These are phyloP conservation scores for Lysandra coridon DNA, from an alignment of 2,888 invertebrate species.

Conservation along the genomic window DNA sequence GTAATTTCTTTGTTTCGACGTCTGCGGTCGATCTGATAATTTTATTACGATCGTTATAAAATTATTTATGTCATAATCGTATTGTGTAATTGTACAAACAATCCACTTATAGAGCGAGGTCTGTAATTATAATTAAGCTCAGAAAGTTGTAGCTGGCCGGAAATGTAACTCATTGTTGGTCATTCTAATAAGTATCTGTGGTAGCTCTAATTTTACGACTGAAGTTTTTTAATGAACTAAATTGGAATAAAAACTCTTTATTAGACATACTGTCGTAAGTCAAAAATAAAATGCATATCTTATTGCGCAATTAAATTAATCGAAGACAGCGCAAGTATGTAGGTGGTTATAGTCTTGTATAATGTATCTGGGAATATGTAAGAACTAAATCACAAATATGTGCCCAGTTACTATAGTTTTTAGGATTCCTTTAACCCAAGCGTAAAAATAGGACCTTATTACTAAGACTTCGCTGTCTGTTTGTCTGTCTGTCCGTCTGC, in stretches of 20 bases:
- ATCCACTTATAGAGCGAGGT: constrained; percentile 22
- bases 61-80: constrained; percentile 31
- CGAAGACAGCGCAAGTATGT: not conserved
- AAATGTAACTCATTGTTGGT: constrained; percentile 17
- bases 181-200: constrained; percentile 15
- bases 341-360: too few species aligned
- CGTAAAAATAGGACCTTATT: too few species aligned
- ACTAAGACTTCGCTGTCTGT: too few species aligned
- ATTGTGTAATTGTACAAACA: constrained; percentile 31
- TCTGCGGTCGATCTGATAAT: constrained; percentile 41
- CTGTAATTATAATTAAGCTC: constrained; percentile 23
- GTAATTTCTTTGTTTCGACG: constrained; percentile 40
- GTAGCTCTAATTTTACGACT: constrained; percentile 11
- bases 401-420: too few species aligned
- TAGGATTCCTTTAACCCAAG: too few species aligned
- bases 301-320: not conserved
- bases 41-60: constrained; percentile 32
- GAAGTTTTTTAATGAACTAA: constrained; percentile 12
- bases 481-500: too few species aligned
- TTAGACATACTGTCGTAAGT: not conserved
- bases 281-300: not conserved
- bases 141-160: constrained; percentile 5
- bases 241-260: not conserved
- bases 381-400: too few species aligned
- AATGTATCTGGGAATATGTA: too few species aligned